Evolutionary conservation across 2,113 vertebrate species (phyloP).

Genomic region (Nyctereutes procyonoides): DNA sequence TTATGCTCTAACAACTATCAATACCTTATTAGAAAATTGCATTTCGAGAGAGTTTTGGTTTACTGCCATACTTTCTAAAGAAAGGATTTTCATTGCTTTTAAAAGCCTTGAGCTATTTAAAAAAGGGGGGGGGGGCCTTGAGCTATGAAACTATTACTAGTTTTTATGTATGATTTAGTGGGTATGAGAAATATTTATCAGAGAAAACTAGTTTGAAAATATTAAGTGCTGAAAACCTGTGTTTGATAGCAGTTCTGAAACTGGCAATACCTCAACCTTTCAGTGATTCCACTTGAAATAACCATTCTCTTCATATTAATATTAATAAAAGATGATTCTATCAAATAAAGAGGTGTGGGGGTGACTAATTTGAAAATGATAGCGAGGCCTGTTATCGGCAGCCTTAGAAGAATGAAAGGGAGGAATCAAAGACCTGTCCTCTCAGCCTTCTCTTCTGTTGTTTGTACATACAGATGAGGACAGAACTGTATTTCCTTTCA

Average conservation of each 20-base stretch:
- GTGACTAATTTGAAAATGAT: conserved; percentile 43
- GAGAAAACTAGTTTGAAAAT: conserved; percentile 46
- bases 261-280: background rate
- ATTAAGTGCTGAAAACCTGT: conserved; percentile 39
- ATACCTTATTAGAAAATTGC: background rate
- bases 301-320: conserved; percentile 20
- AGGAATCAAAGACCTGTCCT: background rate
- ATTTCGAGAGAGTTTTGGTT: conserved; percentile 7
- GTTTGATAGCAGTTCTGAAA: conserved; percentile 21
- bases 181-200: conserved; percentile 1
- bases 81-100: conserved; percentile 24
- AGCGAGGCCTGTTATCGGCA: background rate
- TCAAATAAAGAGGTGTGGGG: background rate
- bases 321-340: background rate
- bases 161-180: conserved; percentile 21
- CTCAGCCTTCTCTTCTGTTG: conserved; percentile 36
- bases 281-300: background rate
- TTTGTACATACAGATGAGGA: conserved; percentile 91
- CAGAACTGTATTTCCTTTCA: conserved; percentile 97
- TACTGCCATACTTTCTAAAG: conserved; percentile 19
- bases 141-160: background rate
- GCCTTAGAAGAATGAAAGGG: background rate
- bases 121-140: conserved; percentile 44
- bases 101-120: conserved; percentile 17
- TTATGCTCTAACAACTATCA: background rate